Base-by-base conservation (phyloP, 2,113 vertebrate genomes). In the Albula goreensis region DNA sequence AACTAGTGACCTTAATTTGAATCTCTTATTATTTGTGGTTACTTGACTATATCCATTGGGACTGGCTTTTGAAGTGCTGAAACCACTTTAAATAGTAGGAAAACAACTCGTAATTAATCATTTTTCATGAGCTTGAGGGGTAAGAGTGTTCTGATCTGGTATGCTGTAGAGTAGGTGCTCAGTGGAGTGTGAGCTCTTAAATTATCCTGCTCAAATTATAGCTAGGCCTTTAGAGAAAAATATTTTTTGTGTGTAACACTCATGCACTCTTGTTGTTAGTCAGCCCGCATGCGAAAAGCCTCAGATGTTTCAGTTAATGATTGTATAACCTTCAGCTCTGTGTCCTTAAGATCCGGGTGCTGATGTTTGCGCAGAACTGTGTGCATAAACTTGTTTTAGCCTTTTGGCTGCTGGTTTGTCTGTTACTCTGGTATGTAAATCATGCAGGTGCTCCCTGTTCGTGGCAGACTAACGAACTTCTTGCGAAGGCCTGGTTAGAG, bases 271-370 rank as follows among this genome's bases (percentile, higher is more conserved):
- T 66, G 66, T 50, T 50, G 50, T 5, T 31, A 25, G 60, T 25
- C 48, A 41, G 31, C 31, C 63, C 10, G 17, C n/a, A 19, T 84
- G 15, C 50, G 41, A 50, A 84, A 84, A 50, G 63, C 63, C 19
- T 77, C 83, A 52, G 83, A 48, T 70, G 11, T 77, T 70, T 52
- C 41, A 66, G 83, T 74, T 50, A 84, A 52, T 84, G 22, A 70
- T 70, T 70, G 22, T 84, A 50, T 84, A 74, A 83, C 31, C 4
- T 83, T 51, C 83, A 74, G 60, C 63, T 74, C 63, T n/a, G 19
- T n/a, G 8, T 74, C 31, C 60, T 51, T 17, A 70, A 83, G 60
- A 74, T 49, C 13, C 25, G 41, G 60, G 19, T 50, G 22, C 48
- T 51, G 17, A 84, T 51, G 19, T 66, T 25, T 84, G 50, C n/a